These are phyloP conservation scores for Choloepus hoffmanni DNA, from an alignment of 2,113 vertebrate species.

Conservation along the genomic window DNA sequence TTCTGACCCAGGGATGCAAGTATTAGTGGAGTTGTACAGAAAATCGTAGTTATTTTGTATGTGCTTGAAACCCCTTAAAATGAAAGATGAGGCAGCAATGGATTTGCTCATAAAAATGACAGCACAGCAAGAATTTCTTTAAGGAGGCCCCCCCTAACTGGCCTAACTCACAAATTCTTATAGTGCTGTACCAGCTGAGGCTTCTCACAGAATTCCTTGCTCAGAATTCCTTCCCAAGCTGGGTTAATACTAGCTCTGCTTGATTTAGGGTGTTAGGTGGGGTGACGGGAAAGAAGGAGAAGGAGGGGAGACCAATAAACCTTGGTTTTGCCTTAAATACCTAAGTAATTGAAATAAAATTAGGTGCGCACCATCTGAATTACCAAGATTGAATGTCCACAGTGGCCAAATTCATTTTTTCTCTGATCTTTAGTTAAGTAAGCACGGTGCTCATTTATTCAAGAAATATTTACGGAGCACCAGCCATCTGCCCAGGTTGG, in stretches of 20 bases:
- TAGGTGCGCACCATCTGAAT: neutral
- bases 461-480: neutral
- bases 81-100: neutral
- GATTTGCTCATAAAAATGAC: conserved; percentile 34
- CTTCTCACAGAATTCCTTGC: neutral
- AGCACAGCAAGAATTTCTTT: neutral
- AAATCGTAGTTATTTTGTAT: neutral
- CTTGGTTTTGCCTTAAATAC: conserved; percentile 12
- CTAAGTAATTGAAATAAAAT: conserved; percentile 43
- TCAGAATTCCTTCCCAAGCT: conserved; percentile 2
- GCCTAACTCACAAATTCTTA: neutral
- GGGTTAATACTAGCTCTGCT: neutral
- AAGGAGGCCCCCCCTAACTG: neutral
- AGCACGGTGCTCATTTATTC: neutral
- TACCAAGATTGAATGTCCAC: neutral
- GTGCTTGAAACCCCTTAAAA: neutral
- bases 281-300: neutral
- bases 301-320: neutral
- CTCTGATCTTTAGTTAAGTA: conserved; percentile 4
- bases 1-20: neutral
- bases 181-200: neutral
- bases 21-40: neutral
- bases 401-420: neutral
- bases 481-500: neutral
- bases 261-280: neutral